Base-by-base conservation (phyloP, 2,797 vertebrate species). In the Kryptopterus vitreolus region DNA sequence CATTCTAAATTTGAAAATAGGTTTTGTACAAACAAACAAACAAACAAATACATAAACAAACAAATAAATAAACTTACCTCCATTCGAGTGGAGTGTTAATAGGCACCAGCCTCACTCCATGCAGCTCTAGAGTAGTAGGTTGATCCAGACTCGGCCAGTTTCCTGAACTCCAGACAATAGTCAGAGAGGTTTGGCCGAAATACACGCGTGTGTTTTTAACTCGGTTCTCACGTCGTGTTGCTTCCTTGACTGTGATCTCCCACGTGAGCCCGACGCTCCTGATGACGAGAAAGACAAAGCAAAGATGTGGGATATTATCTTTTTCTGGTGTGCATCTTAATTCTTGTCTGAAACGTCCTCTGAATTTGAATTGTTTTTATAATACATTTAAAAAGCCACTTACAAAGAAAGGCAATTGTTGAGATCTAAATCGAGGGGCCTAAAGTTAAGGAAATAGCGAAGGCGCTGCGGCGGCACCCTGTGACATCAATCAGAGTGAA, bases 161-260 rank as follows among this genome's bases (percentile, higher is more conserved):
- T 78, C 84, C 87, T 85, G 87, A 84, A 20, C 86, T 87, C 96
- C 96, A 98, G 85, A 84, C 80, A 22, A 96, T 3, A 4, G 91
- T 93, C 84, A 95, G 80, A 52, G 94, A 94, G 0, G 94, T 93
- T 24, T 95, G 89, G 0, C 90, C 93, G 88, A 95, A 93, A n/a
- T 81, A 93, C 33, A 92, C 81, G 0, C 84, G 86, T 77, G 84
- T 88, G 50, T 93, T 92, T 81, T 95, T 89, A 68, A 93, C 81
- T 66, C 91, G 68, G 31, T 83, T 77, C 82, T 95, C 89, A 38
- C 76, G 89, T 43, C 94, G 94, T 52, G 79, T 90, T 70, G 75
- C 89, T 69, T 93, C 93, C 59, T 84, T 92, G 69, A 96, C 79
- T 9, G 92, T 91, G 87, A 98, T 90, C 85, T 95, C 88, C 96